These are phyloP conservation scores for Odontophorus gujanensis DNA, from an alignment of 2,113 vertebrate genomes.

Conservation along the genomic window DNA sequence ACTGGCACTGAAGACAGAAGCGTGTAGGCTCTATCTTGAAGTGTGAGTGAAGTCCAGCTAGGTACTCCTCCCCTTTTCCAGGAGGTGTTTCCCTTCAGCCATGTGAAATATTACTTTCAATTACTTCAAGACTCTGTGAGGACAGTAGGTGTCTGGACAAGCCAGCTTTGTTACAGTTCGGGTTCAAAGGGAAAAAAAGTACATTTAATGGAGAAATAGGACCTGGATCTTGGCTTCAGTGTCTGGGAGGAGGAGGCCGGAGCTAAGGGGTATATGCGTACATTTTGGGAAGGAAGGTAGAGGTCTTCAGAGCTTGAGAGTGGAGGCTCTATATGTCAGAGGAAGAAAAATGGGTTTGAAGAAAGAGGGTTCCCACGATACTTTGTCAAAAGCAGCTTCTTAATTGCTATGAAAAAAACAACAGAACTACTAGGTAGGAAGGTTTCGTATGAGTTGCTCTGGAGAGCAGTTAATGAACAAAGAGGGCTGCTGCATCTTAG, in stretches of 20 bases:
- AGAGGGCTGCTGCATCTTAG: not conserved
- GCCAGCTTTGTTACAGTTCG: not conserved
- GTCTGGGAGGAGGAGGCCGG: not conserved
- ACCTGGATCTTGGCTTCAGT: not conserved
- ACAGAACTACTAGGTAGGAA: not conserved
- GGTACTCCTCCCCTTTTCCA: not conserved
- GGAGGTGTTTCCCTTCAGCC: not conserved
- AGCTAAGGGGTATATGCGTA: fast-evolving
- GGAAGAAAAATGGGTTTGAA: not conserved
- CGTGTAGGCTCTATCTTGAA: not conserved
- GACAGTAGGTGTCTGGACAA: not conserved
- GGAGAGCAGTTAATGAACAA: not conserved
- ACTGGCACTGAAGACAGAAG: not conserved
- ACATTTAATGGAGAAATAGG: not conserved
- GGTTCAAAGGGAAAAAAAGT: not conserved
- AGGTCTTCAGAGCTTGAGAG: not conserved
- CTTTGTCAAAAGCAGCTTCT: not conserved
- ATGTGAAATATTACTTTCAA: not conserved
- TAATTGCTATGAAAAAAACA: not conserved
- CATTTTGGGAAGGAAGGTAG: not conserved
- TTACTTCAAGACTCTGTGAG: not conserved
- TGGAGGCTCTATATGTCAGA: not conserved
- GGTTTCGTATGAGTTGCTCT: not conserved
- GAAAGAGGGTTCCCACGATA: not conserved
- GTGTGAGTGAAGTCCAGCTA: not conserved